Evolutionary conservation across 2,113 vertebrate genomes (phyloP), one percentile per base, ranked within the genome.

Genomic region (Chiloscyllium plagiosum): DNA sequence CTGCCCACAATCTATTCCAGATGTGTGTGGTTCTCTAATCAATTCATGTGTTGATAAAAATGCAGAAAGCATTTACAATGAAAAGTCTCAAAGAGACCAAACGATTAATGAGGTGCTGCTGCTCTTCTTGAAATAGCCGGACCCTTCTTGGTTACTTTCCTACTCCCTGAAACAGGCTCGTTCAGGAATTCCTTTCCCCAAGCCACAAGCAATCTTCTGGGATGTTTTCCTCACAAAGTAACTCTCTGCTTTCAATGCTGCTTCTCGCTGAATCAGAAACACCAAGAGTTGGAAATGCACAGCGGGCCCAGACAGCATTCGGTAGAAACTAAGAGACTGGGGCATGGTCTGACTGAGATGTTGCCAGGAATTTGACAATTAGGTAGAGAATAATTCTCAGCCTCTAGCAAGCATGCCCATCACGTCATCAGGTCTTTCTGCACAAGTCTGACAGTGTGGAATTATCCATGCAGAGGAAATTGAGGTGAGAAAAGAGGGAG

Each of bases 31-130:
- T 42, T 33, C 26, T 94, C 37, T 17, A 69, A 94, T 94, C 92
- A 94, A 94, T 66, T 37, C 66, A 94, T 94, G n/a, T 69, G 92
- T 33, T 47, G 66, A 94, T 94, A 94, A 94, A 93, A 94, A 69
- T 68, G 37, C 92, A 94, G 20, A 61, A 61, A 61, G 20, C 3
- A 94, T 69, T 90, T 65, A 94, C 12, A 90, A 50, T 42, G 22
- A 66, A 68, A 93, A 68, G 1, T 93, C 61, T 93, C 61, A 93
- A 93, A 37, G 17, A 68, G 33, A 93, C 90, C 33, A 68, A 19
- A 68, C 6, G 33, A 68, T 93, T 93, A 93, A 93, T 50, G 17
- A 93, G 56, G n/a, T n/a, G 17, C 7, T 6, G 17, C 80, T 42
- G 1, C 20, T 87, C 47, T 26, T 87, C 85, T 87, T 87, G 0